Base-by-base conservation (phyloP, 1,140 invertebrate genomes). In the Mizuhopecten yessoensis region DNA sequence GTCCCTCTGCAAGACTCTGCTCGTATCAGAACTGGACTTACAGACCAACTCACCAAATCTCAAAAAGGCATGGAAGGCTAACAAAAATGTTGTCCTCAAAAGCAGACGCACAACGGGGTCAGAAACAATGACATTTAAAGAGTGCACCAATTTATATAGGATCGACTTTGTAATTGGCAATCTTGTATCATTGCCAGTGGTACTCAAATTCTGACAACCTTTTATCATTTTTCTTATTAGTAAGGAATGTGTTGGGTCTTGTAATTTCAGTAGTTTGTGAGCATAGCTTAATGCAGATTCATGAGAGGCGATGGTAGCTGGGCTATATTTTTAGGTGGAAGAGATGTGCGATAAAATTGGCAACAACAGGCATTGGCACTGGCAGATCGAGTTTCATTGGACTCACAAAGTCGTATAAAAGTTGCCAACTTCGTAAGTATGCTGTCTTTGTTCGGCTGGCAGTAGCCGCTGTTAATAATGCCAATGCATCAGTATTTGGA, bases 151-250 rank as follows among this genome's bases (percentile, higher is more conserved):
- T 7, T 34, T 33, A 34, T 36, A 34, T 33, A 88, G 11, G 34
- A 88, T 88, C 33, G 33, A 9, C 11, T 11, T 33, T 34, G 17
- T 87, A 23, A 87, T 88, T n/a, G 33, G 34, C 9, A 88, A 3
- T n/a, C 87, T 88, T 86, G 87, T 34, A 15, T 33, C 33, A 33
- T 23, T 39, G 34, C 57, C 57, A 10, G 23, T 2, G 11, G 36
- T 33, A n/a, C n/a, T n/a, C 33, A 86, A 29, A 11, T 49, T 29
- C 5, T 89, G 45, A 34, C 36, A 75, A 5, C 42, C 88, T 49
- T 89, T 36, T 34, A 89, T 34, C 88, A 89, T 75, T 89, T 89
- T 86, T n/a, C 57, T 36, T 17, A 86, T 34, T 23, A 89, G 34
- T 33, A 89, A 89, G 33, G 34, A 87, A 11, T 87, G 45, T 86